Evolutionary conservation across 2,113 vertebrate genomes (phyloP).

Genomic region (Chaenocephalus aceratus): DNA sequence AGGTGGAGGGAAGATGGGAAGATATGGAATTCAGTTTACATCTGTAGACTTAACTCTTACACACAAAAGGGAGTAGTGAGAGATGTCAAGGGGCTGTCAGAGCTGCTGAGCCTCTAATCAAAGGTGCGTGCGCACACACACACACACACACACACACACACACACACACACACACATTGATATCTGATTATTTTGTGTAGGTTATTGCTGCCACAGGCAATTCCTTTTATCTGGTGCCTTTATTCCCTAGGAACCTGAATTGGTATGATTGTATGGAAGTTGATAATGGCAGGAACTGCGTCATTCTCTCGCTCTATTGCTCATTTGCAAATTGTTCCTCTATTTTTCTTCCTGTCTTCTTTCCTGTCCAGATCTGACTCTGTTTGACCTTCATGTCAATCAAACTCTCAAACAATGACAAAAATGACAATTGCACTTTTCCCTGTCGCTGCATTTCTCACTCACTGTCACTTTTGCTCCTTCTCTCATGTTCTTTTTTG

Average conservation of each 20-base stretch:
- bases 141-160: no score
- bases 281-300: conserved; percentile 37
- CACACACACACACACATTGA: conserved; percentile 2
- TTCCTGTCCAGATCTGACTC: conserved; percentile 30
- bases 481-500: conserved; percentile 7
- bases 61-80: conserved; percentile 35
- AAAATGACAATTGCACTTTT: conserved; percentile 4
- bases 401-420: conserved; percentile 28
- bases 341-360: conserved; percentile 51
- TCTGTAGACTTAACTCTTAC: conserved; percentile 55
- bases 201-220: conserved; percentile 51
- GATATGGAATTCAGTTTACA: conserved; percentile 54
- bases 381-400: conserved; percentile 41
- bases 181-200: conserved; percentile 38
- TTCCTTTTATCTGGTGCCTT: conserved; percentile 42
- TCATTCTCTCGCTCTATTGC: conserved; percentile 63
- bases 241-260: conserved; percentile 44
- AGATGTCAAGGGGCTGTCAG: conserved; percentile 39
- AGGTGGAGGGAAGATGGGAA: conserved; percentile 18
- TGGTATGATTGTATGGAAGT: conserved; percentile 23
- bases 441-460: background rate
- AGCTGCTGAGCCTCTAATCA: conserved; percentile 28
- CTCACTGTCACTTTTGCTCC: conserved; percentile 21
- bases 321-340: conserved; percentile 60
- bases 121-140: background rate